phyloP scores from a whole-genome alignment of 2,113 vertebrate species.

The Balaeniceps rex region DNA sequence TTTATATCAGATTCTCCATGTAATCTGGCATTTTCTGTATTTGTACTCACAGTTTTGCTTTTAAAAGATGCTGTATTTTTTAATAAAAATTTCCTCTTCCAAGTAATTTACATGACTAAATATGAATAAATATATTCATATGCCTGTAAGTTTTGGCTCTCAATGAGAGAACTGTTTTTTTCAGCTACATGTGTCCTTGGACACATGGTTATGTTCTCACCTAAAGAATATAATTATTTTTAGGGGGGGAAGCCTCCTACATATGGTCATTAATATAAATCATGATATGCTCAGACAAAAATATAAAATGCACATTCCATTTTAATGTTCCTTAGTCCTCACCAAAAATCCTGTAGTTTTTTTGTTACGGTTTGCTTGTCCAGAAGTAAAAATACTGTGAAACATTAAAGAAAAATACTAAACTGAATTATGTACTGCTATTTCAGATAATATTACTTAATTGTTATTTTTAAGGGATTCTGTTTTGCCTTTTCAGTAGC shows the following conservation, averaged over 20 bases:
- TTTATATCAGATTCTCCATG: not conserved
- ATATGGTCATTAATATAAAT: not conserved
- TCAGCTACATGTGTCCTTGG: not conserved
- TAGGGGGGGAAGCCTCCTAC: not conserved
- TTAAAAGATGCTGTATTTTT: not conserved
- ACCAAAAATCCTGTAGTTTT: not conserved
- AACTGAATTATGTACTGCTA: not conserved
- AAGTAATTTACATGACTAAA: not conserved
- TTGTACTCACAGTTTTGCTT: not conserved
- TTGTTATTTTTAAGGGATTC: not conserved
- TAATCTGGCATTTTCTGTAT: not conserved
- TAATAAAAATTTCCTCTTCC: not conserved
- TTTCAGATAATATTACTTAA: not conserved
- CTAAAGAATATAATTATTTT: not conserved
- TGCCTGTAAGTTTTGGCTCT: not conserved
- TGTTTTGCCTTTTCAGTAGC: not conserved
- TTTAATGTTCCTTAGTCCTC: not conserved
- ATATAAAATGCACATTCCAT: not conserved
- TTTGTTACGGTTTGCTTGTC: not conserved
- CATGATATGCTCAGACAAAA: not conserved
- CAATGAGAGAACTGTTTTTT: slow-evolving; percentile 8
- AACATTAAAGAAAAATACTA: not conserved
- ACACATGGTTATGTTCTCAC: not conserved
- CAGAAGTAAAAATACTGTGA: not conserved
- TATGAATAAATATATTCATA: not conserved